Evolutionary conservation across 1,140 invertebrate genomes (phyloP), one percentile per base, ranked within the genome.

Genomic region (Scaptomyza graminum): DNA sequence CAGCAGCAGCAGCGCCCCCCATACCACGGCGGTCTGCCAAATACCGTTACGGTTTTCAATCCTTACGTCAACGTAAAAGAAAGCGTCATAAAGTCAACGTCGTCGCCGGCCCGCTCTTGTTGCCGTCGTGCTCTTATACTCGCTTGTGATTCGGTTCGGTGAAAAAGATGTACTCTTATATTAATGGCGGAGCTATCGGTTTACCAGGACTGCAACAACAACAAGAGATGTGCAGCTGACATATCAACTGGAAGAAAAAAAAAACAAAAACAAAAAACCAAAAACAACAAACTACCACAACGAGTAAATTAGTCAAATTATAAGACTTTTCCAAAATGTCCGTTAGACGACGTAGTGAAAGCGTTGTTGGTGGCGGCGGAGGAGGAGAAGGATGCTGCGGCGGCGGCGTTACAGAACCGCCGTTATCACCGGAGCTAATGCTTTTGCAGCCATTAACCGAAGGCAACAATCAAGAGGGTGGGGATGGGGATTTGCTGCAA

Each of bases 191-290:
- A 22, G 18, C 11, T 41, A 22, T 16, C 25, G 43, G 9, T 11
- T 7, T 9, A 46, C 28, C 28, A 31, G 28, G 28, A n/a, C 39
- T 55, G 28, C 43, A 11, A 9, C 43, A 11, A 9, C 43, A 11
- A 9, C 43, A 11, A 9, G 52, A 61, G 41, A 5, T 51, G 55
- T 60, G 37, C 39, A 84, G 79, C 81, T 85, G 79, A 83, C 71
- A 85, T 52, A 41, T 41, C 5, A 41, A 41, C 31, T 11, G 31
- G 31, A n/a, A n/a, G n/a, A n/a, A n/a, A n/a, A n/a, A n/a, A n/a
- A n/a, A n/a, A n/a, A n/a, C n/a, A n/a, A n/a, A n/a, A n/a, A n/a
- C n/a, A n/a, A n/a, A n/a, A n/a, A n/a, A n/a, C n/a, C n/a, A n/a
- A 31, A 34, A 41, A 44, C 25, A 9, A 54, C 41, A 60, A 66